These are phyloP conservation scores for Steinernema hermaphroditum DNA, from an alignment of 2,888 invertebrate genomes.

Conservation along the genomic window DNA sequence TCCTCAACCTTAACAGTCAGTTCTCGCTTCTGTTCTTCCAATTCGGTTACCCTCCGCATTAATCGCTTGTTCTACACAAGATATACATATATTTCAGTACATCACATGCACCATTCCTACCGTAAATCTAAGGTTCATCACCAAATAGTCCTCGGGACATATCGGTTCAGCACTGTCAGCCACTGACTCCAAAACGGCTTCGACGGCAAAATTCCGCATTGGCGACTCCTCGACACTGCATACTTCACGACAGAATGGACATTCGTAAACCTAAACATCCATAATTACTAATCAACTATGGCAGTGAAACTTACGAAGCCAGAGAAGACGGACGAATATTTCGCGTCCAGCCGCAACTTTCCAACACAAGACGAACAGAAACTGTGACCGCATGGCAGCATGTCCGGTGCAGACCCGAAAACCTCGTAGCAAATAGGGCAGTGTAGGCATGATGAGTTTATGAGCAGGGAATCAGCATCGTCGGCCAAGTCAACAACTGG, in stretches of 20 bases:
- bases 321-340: neutral
- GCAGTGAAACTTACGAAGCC: neutral
- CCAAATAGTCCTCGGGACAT: constrained; percentile 1
- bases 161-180: neutral
- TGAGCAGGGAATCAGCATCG: constrained; percentile 37
- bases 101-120: neutral
- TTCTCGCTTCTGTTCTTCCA: constrained; percentile 1
- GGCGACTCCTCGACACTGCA: neutral
- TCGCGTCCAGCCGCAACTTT: constrained; percentile 2
- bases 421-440: constrained; percentile 46
- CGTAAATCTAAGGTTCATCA: neutral
- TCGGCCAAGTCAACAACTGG: constrained; percentile 24
- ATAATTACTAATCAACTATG: neutral
- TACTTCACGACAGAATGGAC: constrained; percentile 11
- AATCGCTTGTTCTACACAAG: constrained; percentile 13
- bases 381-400: constrained; percentile 47
- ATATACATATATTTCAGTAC: neutral
- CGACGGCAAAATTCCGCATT: constrained; percentile 19
- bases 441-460: constrained; percentile 39
- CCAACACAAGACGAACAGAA: constrained; percentile 43
- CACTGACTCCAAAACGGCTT: constrained; percentile 11
- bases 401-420: constrained; percentile 38
- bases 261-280: constrained; percentile 5
- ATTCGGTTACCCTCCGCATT: neutral
- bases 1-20: neutral